phyloP scores from a whole-genome alignment of 2,888 invertebrate genomes.

The Macrosoma leucophasiata region DNA sequence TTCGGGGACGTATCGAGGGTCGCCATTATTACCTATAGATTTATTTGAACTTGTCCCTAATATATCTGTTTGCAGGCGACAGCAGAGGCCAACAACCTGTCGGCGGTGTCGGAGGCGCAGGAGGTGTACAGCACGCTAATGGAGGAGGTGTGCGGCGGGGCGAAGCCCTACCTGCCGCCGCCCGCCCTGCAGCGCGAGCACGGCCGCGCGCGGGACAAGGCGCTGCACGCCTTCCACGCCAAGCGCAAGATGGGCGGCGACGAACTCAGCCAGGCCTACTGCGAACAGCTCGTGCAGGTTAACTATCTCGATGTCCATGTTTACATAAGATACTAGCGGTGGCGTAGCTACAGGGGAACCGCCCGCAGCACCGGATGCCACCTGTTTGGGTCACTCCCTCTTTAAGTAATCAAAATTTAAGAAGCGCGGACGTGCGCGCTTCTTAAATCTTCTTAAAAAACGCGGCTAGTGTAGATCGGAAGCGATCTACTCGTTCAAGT shows the following conservation, averaged over 20 bases:
- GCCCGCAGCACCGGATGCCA: too few relatives aligned
- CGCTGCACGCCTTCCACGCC: constrained; percentile 81
- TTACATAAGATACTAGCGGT: background rate
- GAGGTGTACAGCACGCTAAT: constrained; percentile 91
- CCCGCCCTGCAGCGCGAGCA: constrained; percentile 90
- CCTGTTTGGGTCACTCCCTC: too few relatives aligned
- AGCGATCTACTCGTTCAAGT: too few relatives aligned
- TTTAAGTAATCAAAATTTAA: background rate
- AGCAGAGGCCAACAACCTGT: constrained; percentile 98
- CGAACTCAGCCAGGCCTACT: constrained; percentile 90
- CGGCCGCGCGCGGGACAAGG: constrained; percentile 83
- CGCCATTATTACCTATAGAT: too few relatives aligned
- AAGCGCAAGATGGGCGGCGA: constrained; percentile 99
- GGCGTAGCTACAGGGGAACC: background rate
- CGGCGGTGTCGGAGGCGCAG: constrained; percentile 95
- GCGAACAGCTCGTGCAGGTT: constrained; percentile 84
- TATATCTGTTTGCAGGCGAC: constrained; percentile 82
- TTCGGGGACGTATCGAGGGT: too few relatives aligned
- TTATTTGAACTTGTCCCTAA: too few relatives aligned
- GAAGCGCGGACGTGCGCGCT: background rate
- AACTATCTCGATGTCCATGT: background rate
- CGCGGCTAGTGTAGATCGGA: too few relatives aligned
- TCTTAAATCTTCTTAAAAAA: too few relatives aligned
- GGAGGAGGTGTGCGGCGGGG: constrained; percentile 96
- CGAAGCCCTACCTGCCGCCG: constrained; percentile 92